Conservation (phyloP, 2,113 vertebrate species). For the Apus apus region DNA sequence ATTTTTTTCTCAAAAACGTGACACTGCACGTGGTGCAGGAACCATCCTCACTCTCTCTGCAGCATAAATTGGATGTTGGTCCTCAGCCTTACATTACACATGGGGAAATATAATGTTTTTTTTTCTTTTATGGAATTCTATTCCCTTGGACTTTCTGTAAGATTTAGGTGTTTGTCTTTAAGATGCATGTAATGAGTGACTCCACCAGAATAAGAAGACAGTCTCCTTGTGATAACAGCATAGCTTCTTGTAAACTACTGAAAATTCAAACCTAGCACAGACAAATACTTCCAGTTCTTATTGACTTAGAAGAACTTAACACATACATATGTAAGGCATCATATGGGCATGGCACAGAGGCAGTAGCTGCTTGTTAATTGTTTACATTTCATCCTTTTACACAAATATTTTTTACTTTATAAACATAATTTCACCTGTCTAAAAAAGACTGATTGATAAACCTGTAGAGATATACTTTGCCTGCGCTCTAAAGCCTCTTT, state of each 20-base stretch:
- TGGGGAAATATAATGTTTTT: neutral
- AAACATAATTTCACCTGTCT: neutral
- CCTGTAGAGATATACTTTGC: no score
- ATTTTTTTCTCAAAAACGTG: neutral
- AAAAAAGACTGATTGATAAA: no score
- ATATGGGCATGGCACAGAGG: accelerated
- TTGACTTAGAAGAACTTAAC: neutral
- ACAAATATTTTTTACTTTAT: neutral
- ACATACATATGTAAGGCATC: neutral
- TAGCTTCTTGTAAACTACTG: neutral
- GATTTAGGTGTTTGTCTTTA: accelerated
- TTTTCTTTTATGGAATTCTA: neutral
- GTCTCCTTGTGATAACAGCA: neutral
- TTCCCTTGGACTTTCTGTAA: neutral
- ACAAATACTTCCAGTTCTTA: neutral
- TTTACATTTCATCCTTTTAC: neutral
- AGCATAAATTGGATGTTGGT: neutral
- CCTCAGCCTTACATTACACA: neutral
- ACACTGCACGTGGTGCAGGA: neutral
- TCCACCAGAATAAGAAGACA: neutral
- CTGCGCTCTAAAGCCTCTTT: no score
- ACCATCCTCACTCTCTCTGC: neutral
- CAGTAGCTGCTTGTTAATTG: neutral
- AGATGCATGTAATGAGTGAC: neutral
- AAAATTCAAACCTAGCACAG: neutral